Evolutionary conservation across 2,113 vertebrate species (phyloP).

Genomic region (Tachycineta bicolor): DNA sequence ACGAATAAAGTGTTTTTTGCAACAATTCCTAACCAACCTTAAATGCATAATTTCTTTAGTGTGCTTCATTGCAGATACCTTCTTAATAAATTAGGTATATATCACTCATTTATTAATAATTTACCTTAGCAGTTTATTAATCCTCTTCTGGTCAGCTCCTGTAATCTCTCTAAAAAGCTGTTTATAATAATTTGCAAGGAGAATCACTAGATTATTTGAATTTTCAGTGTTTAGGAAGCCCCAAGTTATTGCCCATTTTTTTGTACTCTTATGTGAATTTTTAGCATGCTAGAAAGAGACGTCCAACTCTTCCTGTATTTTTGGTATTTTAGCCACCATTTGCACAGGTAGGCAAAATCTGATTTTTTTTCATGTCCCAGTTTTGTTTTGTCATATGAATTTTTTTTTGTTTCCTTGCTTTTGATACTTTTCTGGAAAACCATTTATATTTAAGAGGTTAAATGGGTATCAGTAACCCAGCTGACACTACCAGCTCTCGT

Average conservation of each 20-base stretch:
- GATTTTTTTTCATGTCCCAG: neutral
- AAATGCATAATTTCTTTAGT: neutral
- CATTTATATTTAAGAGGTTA: neutral
- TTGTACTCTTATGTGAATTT: neutral
- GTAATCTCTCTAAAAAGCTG: neutral
- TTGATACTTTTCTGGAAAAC: neutral
- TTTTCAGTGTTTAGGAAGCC: neutral
- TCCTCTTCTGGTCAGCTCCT: neutral
- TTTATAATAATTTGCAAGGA: neutral
- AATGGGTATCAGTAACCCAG: neutral
- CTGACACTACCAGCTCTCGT: neutral
- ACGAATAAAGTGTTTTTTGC: neutral
- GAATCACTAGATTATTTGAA: neutral
- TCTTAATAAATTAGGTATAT: neutral
- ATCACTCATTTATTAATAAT: neutral
- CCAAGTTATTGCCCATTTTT: neutral
- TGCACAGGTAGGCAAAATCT: neutral
- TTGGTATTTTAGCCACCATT: neutral
- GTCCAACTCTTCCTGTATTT: neutral
- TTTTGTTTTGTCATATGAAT: neutral
- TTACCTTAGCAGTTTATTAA: neutral
- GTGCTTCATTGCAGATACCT: neutral
- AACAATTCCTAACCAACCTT: neutral
- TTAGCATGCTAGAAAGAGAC: neutral
- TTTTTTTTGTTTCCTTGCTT: neutral